Conservation (phyloP, 2,888 invertebrate genomes). For the Noctuana brunneofusca region DNA sequence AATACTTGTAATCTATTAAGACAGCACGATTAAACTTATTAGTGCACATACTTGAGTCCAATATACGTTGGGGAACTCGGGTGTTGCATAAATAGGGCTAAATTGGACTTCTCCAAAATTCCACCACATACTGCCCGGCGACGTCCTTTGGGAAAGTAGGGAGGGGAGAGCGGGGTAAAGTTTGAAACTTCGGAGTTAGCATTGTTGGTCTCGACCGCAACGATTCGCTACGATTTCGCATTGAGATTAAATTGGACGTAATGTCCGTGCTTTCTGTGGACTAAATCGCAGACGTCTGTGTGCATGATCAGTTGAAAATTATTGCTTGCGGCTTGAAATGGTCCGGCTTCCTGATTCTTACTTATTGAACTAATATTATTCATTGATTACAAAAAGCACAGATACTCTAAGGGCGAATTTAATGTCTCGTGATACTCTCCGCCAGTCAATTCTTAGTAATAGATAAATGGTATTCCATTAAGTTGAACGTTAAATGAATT, state of each 20-base stretch:
- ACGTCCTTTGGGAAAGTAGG: constrained; percentile 55
- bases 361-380: neutral
- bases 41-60: constrained; percentile 41
- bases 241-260: constrained; percentile 67
- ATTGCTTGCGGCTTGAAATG: constrained; percentile 17
- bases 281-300: constrained; percentile 53
- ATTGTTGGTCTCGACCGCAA: constrained; percentile 62
- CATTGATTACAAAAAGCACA: too few species aligned
- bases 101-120: constrained; percentile 66
- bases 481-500: too few species aligned
- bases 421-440: too few species aligned
- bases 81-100: constrained; percentile 68
- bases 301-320: constrained; percentile 21
- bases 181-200: constrained; percentile 72
- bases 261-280: constrained; percentile 55
- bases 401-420: too few species aligned
- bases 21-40: constrained; percentile 39
- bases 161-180: constrained; percentile 52
- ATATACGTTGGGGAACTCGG: constrained; percentile 50
- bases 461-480: too few species aligned
- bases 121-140: constrained; percentile 55
- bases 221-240: constrained; percentile 59
- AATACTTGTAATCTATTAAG: constrained; percentile 1
- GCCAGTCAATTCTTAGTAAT: too few species aligned
- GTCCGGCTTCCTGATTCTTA: constrained; percentile 4